Conservation (phyloP, 2,113 vertebrate genomes). For the Mesocricetus auratus region DNA sequence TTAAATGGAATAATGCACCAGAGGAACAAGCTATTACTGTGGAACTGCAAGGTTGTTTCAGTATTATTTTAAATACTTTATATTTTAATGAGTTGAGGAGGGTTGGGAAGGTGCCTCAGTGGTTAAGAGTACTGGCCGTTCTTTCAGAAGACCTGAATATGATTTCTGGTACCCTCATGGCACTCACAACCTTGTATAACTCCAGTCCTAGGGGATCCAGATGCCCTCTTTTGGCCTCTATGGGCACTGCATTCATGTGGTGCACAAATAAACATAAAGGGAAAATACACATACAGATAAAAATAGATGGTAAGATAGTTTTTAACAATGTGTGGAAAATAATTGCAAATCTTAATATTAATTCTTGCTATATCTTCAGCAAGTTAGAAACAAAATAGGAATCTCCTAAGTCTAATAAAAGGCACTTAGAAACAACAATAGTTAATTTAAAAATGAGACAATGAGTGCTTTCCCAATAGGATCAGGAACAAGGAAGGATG, state of each 20-base stretch:
- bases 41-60: not conserved
- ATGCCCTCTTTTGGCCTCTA: not conserved
- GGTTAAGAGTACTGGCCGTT: not conserved
- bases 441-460: not conserved
- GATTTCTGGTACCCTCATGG: not conserved
- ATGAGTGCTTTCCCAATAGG: not conserved
- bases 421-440: not conserved
- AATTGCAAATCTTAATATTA: not conserved
- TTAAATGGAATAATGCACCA: not conserved
- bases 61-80: slow-evolving; percentile 46
- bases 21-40: not conserved
- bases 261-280: not conserved
- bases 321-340: too few species aligned
- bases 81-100: not conserved
- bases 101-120: too few species aligned
- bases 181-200: not conserved
- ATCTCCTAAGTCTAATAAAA: slow-evolving; percentile 22
- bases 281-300: not conserved
- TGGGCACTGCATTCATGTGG: too few species aligned
- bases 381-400: slow-evolving; percentile 2
- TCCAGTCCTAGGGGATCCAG: not conserved
- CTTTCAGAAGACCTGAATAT: not conserved
- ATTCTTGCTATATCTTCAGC: slow-evolving; percentile 38
- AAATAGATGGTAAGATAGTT: not conserved
- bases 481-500: not conserved